These are phyloP conservation scores for Miltochrista miniata DNA, from an alignment of 2,888 invertebrate species.

Conservation along the genomic window DNA sequence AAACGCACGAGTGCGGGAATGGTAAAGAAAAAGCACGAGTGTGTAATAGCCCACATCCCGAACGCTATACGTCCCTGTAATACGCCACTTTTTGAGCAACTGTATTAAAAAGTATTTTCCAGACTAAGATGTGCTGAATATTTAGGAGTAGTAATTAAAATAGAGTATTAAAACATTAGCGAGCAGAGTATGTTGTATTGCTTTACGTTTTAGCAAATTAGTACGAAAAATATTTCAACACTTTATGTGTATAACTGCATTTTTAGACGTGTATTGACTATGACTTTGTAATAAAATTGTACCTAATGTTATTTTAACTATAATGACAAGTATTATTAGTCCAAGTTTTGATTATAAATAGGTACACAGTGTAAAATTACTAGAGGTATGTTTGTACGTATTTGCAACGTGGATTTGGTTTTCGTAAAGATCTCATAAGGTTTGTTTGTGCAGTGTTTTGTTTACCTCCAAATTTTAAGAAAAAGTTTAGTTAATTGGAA, in stretches of 20 bases:
- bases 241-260: conserved; percentile 31
- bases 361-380: conserved; percentile 58
- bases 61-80: too few relatives aligned
- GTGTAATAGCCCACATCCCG: too few relatives aligned
- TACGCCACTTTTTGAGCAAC: too few relatives aligned
- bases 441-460: conserved; percentile 84
- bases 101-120: conserved; percentile 3
- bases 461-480: conserved; percentile 81
- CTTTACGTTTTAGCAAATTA: conserved; percentile 25
- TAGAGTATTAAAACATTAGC: conserved; percentile 14
- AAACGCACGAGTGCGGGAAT: too few relatives aligned
- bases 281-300: conserved; percentile 29
- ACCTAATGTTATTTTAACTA: conserved; percentile 45
- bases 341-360: conserved; percentile 44
- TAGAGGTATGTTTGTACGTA: conserved; percentile 74
- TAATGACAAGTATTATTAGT: conserved; percentile 77
- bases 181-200: conserved; percentile 14
- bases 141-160: too few relatives aligned
- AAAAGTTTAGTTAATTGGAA: conserved; percentile 49
- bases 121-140: too few relatives aligned
- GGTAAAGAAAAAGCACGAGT: too few relatives aligned
- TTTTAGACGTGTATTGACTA: conserved; percentile 33
- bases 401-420: conserved; percentile 78
- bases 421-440: conserved; percentile 83
- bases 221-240: conserved; percentile 11